Evolutionary conservation across 2,888 invertebrate genomes (phyloP).

Genomic region (Lepidocyrtinus sp.): DNA sequence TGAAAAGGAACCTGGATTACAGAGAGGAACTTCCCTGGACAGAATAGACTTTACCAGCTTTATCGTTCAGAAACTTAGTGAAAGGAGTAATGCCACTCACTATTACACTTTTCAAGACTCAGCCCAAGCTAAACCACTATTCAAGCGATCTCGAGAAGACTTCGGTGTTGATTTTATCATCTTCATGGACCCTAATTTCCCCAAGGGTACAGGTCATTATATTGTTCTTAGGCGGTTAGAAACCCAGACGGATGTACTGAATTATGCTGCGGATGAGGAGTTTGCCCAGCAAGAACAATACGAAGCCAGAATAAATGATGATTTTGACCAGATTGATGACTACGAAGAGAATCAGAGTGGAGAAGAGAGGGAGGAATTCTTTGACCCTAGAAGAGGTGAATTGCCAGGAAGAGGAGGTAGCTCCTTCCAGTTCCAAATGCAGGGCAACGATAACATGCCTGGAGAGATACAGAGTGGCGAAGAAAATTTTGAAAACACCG

Average conservation of each 20-base stretch:
- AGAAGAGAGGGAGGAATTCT: background rate
- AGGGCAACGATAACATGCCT: background rate
- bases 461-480: conserved; percentile 31
- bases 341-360: conserved; percentile 4
- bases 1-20: too few relatives aligned
- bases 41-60: background rate
- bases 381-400: background rate
- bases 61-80: conserved; percentile 22
- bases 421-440: background rate
- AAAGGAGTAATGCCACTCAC: background rate
- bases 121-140: background rate
- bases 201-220: conserved; percentile 36
- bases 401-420: background rate
- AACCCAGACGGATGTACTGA: background rate
- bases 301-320: too few relatives aligned
- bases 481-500: conserved; percentile 25
- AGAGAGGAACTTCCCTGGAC: too few relatives aligned
- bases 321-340: conserved; percentile 18
- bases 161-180: conserved; percentile 27
- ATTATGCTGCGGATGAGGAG: conserved; percentile 28
- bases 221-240: conserved; percentile 25
- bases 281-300: too few relatives aligned
- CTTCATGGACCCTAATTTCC: conserved; percentile 23
- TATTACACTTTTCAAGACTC: conserved; percentile 29
- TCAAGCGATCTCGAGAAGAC: conserved; percentile 28